Base-by-base conservation (phyloP, 2,888 invertebrate genomes). In the Cerceris ruficornis region DNA sequence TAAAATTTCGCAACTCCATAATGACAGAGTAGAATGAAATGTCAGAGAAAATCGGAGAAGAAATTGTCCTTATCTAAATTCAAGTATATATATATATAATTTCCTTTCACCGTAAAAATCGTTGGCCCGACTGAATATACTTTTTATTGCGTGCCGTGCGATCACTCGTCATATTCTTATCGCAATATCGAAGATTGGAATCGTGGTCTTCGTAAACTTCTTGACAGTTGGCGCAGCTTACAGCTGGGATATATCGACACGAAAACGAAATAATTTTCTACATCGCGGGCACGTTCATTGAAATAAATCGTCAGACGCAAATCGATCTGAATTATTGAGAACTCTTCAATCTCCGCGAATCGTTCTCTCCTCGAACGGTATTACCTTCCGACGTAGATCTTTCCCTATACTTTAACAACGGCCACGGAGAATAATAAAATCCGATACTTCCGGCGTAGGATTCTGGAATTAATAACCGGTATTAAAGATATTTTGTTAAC, bases 251-350 rank as follows among this genome's bases (percentile, higher is more conserved):
- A 15, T 57, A 55, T 68, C 42, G 41, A 2, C 6, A 8, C 28
- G 49, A 69, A 50, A 57, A n/a, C 28, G 46, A 28, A 49, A 64
- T 6, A 52, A 67, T 67, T 72, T 68, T 64, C 17, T 46, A 46
- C 14, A 15, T 2, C 55, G n/a, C 13, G 9, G 49, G 46, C 42
- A 41, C n/a, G n/a, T 46, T 28, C 11, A 14, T 46, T 2, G 49
- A 15, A 39, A 50, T 43, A 65, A 60, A 54, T 62, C 7, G 17
- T 6, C 55, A 28, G 6, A 59, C 42, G 17, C 41, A 54, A 55
- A 54, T 70, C 43, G 61, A 58, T 50, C 17, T 69, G 41, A 64
- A 64, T 64, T 69, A 74, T 69, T 64, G 61, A 64, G 42, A 46
- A 7, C 28, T 67, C 11, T 17, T n/a, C 28, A 13, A 17, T n/a